Base-by-base conservation (phyloP, 2,797 vertebrate genomes). In the Anguilla obscura region DNA sequence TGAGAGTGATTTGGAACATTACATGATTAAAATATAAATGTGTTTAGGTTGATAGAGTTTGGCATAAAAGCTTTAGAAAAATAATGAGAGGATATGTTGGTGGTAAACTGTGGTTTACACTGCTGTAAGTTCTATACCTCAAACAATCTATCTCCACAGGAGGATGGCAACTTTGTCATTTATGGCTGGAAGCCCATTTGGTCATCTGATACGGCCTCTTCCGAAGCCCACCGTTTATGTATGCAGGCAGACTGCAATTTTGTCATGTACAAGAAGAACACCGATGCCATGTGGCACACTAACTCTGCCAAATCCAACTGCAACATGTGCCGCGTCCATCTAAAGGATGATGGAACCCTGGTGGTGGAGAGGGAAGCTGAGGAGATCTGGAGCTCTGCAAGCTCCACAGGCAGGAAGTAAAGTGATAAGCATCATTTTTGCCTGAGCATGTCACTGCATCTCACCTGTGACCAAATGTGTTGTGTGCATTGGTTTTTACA, bases 161-260 rank as follows among this genome's bases (percentile, higher is more conserved):
- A 66, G 0, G 92, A 93, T 0, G 92, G 91, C 0, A 92, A 94
- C 88, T 91, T 93, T 86, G 90, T 93, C 33, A 14, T 94, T 88
- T 93, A 92, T 0, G 89, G 86, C 85, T 92, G 92, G 92, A 90
- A 88, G 16, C 90, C 90, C 33, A 4, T 71, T 36, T 93, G 93
- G 92, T 0, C 87, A 12, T 89, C 92, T 14, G 88, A 91, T 74
- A 93, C 92, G 0, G 0, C 0, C 0, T 63, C 56, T 1, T 18
- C 74, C 1, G 87, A 89, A 0, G 85, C 89, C 60, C 79, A 79
- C 71, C 85, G 89, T 79, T 85, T 88, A 33, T 87, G 86, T 82
- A 90, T 90, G 89, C 89, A 90, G 89, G 69, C 85, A 14, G 85
- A 88, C 87, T 87, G 87, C 82, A 90, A 90, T 82, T 54, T 89